Conservation (phyloP, 2,888 invertebrate species). For the Sminthurides aquaticus region DNA sequence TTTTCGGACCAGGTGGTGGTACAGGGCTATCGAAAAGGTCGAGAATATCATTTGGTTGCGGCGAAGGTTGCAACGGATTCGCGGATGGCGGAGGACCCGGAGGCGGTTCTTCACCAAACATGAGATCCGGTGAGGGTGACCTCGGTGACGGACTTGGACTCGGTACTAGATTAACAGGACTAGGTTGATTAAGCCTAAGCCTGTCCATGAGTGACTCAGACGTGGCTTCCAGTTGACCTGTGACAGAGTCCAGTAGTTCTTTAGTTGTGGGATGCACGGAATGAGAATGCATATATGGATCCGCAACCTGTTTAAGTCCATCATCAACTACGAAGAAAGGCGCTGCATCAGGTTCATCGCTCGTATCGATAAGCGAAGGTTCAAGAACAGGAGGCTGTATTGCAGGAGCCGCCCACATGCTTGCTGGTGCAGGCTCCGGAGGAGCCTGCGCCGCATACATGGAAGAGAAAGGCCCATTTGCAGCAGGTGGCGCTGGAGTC, state of each 20-base stretch:
- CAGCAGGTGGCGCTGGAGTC: slow-evolving; percentile 23
- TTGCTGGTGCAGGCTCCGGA: slow-evolving; percentile 40
- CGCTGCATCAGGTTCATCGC: slow-evolving; percentile 14
- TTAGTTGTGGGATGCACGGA: slow-evolving; percentile 61
- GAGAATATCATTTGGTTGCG: slow-evolving; percentile 36
- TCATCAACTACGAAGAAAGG: slow-evolving; percentile 14
- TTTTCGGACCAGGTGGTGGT: slow-evolving; percentile 27
- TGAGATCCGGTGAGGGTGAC: slow-evolving; percentile 40
- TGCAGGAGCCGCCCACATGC: slow-evolving; percentile 47
- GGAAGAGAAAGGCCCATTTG: slow-evolving; percentile 17
- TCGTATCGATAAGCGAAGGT: slow-evolving; percentile 10
- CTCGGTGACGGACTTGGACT: slow-evolving; percentile 74
- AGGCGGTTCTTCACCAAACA: slow-evolving; percentile 32
- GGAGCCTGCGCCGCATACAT: slow-evolving; percentile 12
- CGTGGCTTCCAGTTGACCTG: slow-evolving; percentile 80
- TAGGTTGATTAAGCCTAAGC: slow-evolving; percentile 75
- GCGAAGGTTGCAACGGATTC: slow-evolving; percentile 42
- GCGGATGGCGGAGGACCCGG: slow-evolving; percentile 39
- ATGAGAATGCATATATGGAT: not conserved
- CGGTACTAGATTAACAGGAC: slow-evolving; percentile 56
- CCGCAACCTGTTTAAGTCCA: not conserved
- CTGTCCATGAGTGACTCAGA: slow-evolving; percentile 75
- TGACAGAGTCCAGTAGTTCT: slow-evolving; percentile 74
- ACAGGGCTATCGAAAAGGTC: slow-evolving; percentile 42
- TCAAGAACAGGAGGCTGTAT: slow-evolving; percentile 53